Base-by-base conservation (phyloP, 2,113 vertebrate genomes). In the Siniperca knerii region DNA sequence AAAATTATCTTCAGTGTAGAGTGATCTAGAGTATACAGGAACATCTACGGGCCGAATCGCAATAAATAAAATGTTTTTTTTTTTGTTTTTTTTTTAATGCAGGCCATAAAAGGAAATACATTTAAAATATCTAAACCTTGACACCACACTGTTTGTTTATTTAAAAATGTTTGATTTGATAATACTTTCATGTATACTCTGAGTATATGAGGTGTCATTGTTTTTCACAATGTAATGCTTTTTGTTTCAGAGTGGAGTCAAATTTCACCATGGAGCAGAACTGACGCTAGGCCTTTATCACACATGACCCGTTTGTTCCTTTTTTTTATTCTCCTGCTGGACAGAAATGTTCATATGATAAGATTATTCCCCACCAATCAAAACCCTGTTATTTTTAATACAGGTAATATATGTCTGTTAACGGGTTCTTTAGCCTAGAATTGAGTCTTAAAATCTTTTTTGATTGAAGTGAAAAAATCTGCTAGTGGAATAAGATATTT, bases 261-360 rank as follows among this genome's bases (percentile, higher is more conserved):
- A 90, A 90, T 90, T 95, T 96, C 91, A 86, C 62, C 50, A 74
- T 95, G 90, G 95, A 96, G 29, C 93, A 94, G 74, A 88, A 74
- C 67, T 90, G 84, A 93, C n/a, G 2, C 13, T 29, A 74, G 48
- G n/a, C 62, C 40, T 50, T 16, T 0, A 44, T 68, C 29, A 8
- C n/a, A 46, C 46, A 18, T 21, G 11, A 1, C 15, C 9, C 7
- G 0, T 65, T 72, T 61, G 29, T 52, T 61, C 29, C 12, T 4
- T 29, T 64, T 3, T 64, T 66, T 50, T 5, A 21, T 46, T 55
- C 23, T 69, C 44, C 66, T 44, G 1, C 25, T 79, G 21, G 33
- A 76, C 46, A 67, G 18, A 83, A 77, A 62, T 29, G 44, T 68
- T 78, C 2, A 40, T 79, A 52, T 50, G 2, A 16, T 46, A 44